Percentiles rank a stretch among this genome's conserved stretches.
These are phyloP conservation scores for Folsomia candida DNA, from an alignment of 2,888 invertebrate species.

Conservation along the genomic window DNA sequence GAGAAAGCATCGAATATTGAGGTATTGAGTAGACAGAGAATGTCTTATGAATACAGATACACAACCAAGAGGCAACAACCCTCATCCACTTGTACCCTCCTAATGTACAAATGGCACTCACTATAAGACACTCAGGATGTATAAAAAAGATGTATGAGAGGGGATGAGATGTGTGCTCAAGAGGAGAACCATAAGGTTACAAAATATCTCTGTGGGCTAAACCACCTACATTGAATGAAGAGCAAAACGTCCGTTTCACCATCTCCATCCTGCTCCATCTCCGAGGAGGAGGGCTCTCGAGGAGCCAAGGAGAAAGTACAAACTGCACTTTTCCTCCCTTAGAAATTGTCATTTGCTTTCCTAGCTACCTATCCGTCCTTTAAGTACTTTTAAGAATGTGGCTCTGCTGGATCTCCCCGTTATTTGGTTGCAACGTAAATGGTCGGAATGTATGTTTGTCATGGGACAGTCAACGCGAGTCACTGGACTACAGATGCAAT, in stretches of 20 bases:
- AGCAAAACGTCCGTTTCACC: slow-evolving; percentile 32
- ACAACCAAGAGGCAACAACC: not conserved
- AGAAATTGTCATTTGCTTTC: not conserved
- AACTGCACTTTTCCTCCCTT: slow-evolving; percentile 8
- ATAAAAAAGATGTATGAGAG: slow-evolving; percentile 21
- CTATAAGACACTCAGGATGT: not conserved
- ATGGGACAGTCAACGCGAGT: no score
- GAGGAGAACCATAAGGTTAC: slow-evolving; percentile 12
- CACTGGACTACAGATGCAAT: no score
- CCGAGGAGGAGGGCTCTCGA: slow-evolving; percentile 38
- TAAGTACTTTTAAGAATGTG: no score
- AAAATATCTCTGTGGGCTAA: slow-evolving; percentile 3
- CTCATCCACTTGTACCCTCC: not conserved
- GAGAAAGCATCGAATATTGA: not conserved
- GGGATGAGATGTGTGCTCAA: slow-evolving; percentile 19
- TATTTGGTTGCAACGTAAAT: no score
- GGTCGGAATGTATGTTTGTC: no score
- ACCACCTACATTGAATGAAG: slow-evolving; percentile 4
- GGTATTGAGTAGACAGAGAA: not conserved
- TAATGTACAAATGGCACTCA: not conserved
- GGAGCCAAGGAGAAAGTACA: slow-evolving; percentile 3
- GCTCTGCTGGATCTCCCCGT: no score
- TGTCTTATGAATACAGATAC: slow-evolving; percentile 14
- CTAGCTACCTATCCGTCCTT: no score
- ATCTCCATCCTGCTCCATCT: not conserved